A percentile compares a stretch with the other conserved stretches of the same genome.
phyloP scores from a whole-genome alignment of 2,888 invertebrate species.

The Callinectes sapidus region DNA sequence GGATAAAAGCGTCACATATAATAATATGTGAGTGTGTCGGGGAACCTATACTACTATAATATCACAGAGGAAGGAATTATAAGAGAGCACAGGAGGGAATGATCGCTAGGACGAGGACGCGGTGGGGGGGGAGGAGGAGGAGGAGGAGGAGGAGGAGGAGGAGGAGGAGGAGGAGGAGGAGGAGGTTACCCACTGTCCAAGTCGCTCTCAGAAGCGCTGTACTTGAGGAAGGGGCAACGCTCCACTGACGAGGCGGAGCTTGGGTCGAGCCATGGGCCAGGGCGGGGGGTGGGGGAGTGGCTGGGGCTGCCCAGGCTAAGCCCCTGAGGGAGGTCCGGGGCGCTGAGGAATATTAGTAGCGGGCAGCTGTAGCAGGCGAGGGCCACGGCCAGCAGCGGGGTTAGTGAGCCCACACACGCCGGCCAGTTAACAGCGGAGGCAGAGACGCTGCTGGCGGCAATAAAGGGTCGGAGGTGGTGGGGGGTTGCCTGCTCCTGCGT shows the following conservation, averaged over 20 bases:
- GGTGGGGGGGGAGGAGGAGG: not conserved
- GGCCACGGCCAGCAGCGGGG: conserved; percentile 20
- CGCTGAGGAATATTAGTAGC: conserved; percentile 60
- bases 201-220: conserved; percentile 68
- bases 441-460: conserved; percentile 37
- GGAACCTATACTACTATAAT: conserved; percentile 49
- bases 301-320: not conserved
- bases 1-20: conserved; percentile 35
- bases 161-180: conserved; percentile 14
- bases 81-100: conserved; percentile 47
- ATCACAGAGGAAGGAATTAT: conserved; percentile 64
- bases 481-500: conserved; percentile 19
- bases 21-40: not conserved
- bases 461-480: conserved; percentile 8
- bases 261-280: not conserved
- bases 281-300: conserved; percentile 14
- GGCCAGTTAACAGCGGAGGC: conserved; percentile 49
- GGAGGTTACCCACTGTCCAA: conserved; percentile 61
- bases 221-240: conserved; percentile 53
- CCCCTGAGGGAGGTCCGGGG: conserved; percentile 40
- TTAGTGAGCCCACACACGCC: conserved; percentile 47
- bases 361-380: conserved; percentile 57
- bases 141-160: not conserved
- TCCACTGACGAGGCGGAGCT: conserved; percentile 56
- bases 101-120: not conserved